These are phyloP conservation scores for Aporrectodea caliginosa DNA, from an alignment of 1,140 invertebrate genomes.

Conservation along the genomic window DNA sequence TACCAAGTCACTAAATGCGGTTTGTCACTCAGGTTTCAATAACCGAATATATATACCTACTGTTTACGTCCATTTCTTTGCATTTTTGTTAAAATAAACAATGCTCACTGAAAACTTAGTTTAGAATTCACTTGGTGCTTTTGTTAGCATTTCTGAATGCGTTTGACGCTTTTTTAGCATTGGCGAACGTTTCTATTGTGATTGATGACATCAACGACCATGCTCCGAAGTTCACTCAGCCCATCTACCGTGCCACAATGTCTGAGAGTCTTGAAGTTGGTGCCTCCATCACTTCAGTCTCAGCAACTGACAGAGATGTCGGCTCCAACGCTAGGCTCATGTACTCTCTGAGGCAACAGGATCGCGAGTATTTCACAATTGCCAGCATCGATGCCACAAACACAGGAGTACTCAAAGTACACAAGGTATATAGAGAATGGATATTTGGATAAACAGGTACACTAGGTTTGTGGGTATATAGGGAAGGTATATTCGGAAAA, in stretches of 20 bases:
- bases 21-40: no score
- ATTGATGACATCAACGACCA: slow-evolving; percentile 22
- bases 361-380: slow-evolving; percentile 11
- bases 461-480: no score
- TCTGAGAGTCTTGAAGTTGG: not conserved
- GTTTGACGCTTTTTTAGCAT: slow-evolving; percentile 8
- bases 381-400: slow-evolving; percentile 1
- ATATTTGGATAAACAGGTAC: no score
- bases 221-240: slow-evolving; percentile 3
- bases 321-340: slow-evolving; percentile 7
- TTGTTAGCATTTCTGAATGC: no score
- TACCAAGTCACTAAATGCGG: no score
- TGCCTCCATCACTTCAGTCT: not conserved
- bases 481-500: no score
- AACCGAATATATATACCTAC: no score
- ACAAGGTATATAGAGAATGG: no score
- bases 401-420: slow-evolving; percentile 9
- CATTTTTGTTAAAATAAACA: no score
- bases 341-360: slow-evolving; percentile 3
- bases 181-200: not conserved
- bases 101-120: no score
- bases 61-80: no score
- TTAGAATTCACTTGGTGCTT: no score
- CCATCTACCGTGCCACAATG: slow-evolving; percentile 6
- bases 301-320: slow-evolving; percentile 6